Conservation (phyloP, 2,888 invertebrate genomes). For the Panopea generosa region DNA sequence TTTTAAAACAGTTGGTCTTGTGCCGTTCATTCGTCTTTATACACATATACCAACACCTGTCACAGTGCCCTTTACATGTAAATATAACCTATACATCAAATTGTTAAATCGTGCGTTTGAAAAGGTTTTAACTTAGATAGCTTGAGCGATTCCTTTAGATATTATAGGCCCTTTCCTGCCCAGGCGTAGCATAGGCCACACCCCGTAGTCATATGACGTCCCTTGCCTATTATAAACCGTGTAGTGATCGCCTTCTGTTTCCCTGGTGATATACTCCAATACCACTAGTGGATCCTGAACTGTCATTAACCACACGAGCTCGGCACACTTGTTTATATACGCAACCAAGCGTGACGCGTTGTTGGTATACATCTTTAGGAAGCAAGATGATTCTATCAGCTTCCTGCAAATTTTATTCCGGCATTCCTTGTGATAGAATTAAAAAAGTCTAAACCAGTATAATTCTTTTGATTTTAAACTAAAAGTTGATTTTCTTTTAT, state of each 20-base stretch:
- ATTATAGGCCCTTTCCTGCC: slow-evolving; percentile 45
- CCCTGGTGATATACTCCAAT: slow-evolving; percentile 53
- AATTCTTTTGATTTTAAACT: too few species aligned
- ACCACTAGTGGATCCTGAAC: slow-evolving; percentile 58
- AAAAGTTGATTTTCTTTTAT: background rate
- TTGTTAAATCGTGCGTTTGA: too few species aligned
- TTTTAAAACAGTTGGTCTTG: too few species aligned
- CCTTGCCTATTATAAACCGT: slow-evolving; percentile 40
- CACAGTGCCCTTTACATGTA: too few species aligned
- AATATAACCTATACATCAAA: too few species aligned
- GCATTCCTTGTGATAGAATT: slow-evolving; percentile 32
- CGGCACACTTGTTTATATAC: slow-evolving; percentile 54
- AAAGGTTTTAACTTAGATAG: too few species aligned
- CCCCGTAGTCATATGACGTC: slow-evolving; percentile 54
- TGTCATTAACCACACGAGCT: slow-evolving; percentile 51
- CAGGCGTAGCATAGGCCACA: slow-evolving; percentile 55
- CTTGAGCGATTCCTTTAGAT: slow-evolving; percentile 55
- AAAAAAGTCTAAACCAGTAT: too few species aligned
- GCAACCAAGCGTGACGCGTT: slow-evolving; percentile 41
- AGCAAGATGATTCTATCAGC: slow-evolving; percentile 25
- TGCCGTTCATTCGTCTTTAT: too few species aligned
- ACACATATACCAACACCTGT: too few species aligned
- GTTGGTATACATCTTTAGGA: slow-evolving; percentile 31
- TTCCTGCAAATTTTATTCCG: slow-evolving; percentile 38
- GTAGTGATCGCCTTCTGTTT: slow-evolving; percentile 59